Percentiles rank a stretch among this genome's conserved stretches.
Conservation (phyloP, 2,888 invertebrate species). For the Keiferia lycopersicella region DNA sequence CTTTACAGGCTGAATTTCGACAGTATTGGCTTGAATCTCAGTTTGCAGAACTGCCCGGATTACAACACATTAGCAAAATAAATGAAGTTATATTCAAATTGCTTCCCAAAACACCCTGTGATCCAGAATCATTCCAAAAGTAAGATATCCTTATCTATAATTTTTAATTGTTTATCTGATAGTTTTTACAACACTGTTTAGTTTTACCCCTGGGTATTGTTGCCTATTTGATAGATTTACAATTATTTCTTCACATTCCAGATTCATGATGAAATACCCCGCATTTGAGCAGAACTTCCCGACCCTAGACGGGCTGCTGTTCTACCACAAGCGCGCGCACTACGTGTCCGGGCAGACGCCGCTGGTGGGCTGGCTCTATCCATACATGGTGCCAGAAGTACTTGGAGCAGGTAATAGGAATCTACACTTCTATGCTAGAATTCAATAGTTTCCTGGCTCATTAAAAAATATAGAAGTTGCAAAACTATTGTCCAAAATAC, state of each 20-base stretch:
- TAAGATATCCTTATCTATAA: conserved; percentile 40
- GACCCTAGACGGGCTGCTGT: conserved; percentile 91
- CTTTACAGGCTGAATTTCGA: conserved; percentile 88
- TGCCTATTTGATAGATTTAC: not conserved
- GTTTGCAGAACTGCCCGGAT: conserved; percentile 82
- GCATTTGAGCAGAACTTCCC: conserved; percentile 63
- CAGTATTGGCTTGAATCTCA: conserved; percentile 91
- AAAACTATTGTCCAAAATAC: no score
- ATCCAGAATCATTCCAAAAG: conserved; percentile 63
- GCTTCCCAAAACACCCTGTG: conserved; percentile 74
- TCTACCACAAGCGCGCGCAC: conserved; percentile 92
- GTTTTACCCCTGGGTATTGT: not conserved
- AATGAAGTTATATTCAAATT: conserved; percentile 74
- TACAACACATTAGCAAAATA: conserved; percentile 52
- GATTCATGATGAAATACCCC: conserved; percentile 63
- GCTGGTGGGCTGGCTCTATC: conserved; percentile 94
- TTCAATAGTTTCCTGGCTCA: no score
- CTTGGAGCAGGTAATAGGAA: conserved; percentile 70
- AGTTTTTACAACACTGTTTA: not conserved
- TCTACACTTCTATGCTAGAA: conserved; percentile 9
- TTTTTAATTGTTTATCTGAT: no score
- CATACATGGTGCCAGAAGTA: conserved; percentile 93
- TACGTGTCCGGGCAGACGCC: conserved; percentile 92
- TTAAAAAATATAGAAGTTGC: no score
- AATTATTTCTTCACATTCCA: conserved; percentile 33